Evolutionary conservation across 2,888 invertebrate genomes (phyloP).

Genomic region (Stegophylla sp.): DNA sequence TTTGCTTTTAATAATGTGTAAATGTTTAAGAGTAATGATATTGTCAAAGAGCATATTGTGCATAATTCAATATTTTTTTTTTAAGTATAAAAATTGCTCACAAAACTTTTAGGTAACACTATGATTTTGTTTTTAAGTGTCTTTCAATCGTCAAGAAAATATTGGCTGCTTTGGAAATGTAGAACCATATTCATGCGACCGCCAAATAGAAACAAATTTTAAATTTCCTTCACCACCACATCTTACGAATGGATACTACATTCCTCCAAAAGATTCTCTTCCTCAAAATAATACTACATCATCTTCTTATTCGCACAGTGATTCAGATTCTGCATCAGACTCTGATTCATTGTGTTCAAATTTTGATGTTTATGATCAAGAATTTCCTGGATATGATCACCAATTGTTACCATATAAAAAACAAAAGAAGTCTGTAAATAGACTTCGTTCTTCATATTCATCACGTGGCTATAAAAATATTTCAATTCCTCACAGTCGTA

Average conservation of each 20-base stretch:
- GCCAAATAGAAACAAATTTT: slow-evolving; percentile 47
- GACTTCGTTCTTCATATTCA: slow-evolving; percentile 46
- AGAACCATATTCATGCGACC: slow-evolving; percentile 42
- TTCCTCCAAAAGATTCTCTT: slow-evolving; percentile 32
- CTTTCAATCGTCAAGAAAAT: slow-evolving; percentile 56
- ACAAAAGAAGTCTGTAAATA: slow-evolving; percentile 31
- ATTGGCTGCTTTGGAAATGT: slow-evolving; percentile 48
- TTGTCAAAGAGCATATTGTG: neutral
- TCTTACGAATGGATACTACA: slow-evolving; percentile 31
- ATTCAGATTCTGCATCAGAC: slow-evolving; percentile 60
- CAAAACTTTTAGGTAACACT: neutral
- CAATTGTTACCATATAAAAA: slow-evolving; percentile 49
- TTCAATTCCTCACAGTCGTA: slow-evolving; percentile 41
- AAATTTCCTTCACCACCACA: slow-evolving; percentile 60
- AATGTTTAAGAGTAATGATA: neutral
- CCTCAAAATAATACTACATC: slow-evolving; percentile 51
- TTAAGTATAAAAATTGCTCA: neutral
- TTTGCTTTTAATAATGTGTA: neutral
- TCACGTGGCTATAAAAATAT: slow-evolving; percentile 35
- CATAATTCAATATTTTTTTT: neutral
- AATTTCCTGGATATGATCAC: slow-evolving; percentile 4
- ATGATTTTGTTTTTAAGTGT: slow-evolving; percentile 38
- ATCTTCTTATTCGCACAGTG: slow-evolving; percentile 58
- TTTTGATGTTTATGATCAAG: slow-evolving; percentile 49
- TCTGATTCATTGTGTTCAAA: slow-evolving; percentile 56